These are phyloP conservation scores for Leptinotarsa defecta DNA, from an alignment of 1,140 invertebrate genomes.

Conservation along the genomic window DNA sequence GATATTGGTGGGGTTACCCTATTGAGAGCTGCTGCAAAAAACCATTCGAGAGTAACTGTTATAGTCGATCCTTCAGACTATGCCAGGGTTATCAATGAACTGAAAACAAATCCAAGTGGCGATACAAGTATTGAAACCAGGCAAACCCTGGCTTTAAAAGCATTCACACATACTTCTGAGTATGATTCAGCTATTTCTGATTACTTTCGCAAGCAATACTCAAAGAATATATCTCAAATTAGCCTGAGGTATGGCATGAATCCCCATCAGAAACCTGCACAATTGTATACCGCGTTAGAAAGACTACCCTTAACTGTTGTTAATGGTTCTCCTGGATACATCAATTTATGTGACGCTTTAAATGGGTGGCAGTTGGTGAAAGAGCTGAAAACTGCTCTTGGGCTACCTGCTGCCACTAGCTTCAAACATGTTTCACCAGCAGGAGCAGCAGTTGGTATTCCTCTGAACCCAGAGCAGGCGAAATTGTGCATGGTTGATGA, in stretches of 20 bases:
- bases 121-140: constrained; percentile 78
- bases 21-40: constrained; percentile 94
- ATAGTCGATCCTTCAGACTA: constrained; percentile 94
- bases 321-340: constrained; percentile 95
- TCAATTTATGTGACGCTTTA: constrained; percentile 96
- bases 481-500: constrained; percentile 94
- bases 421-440: constrained; percentile 98
- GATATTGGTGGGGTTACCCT: constrained; percentile 97
- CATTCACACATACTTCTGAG: constrained; percentile 93
- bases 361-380: constrained; percentile 96
- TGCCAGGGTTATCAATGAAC: constrained; percentile 71
- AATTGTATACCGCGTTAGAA: constrained; percentile 82
- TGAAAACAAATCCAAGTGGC: constrained; percentile 61
- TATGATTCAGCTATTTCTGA: constrained; percentile 95
- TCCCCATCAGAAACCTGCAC: constrained; percentile 96
- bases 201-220: constrained; percentile 92
- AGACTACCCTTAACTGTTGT: constrained; percentile 86
- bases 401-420: constrained; percentile 90
- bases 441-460: constrained; percentile 87
- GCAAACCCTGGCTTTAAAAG: constrained; percentile 81
- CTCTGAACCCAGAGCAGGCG: constrained; percentile 70
- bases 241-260: constrained; percentile 96
- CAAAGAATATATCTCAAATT: constrained; percentile 75
- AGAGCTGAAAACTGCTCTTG: constrained; percentile 80
- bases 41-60: constrained; percentile 93